A percentile compares a stretch with the other conserved stretches of the same genome.
Evolutionary conservation across 30 jellyfish, hydroid and myxozoan species (phyloP).

Genomic region (Aurelia sp.): DNA sequence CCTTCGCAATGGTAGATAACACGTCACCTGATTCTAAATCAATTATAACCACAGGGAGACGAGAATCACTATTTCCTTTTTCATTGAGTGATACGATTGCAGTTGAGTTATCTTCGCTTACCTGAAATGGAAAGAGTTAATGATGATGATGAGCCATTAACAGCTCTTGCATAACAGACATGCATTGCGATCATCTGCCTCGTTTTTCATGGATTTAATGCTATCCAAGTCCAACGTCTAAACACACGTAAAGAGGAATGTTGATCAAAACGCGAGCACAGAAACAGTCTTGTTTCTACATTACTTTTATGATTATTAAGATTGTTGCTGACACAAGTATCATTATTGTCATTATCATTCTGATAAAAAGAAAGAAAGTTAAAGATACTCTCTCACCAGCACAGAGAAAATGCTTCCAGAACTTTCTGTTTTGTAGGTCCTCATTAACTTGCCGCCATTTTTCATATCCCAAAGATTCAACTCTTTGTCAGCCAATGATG

Average conservation of each 20-base stretch:
- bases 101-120: conserved; percentile 54
- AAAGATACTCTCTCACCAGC: conserved; percentile 13
- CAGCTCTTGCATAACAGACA: too few species aligned
- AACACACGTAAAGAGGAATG: too few species aligned
- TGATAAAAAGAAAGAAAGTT: too few species aligned
- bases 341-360: too few species aligned
- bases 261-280: too few species aligned
- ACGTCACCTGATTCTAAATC: conserved; percentile 19
- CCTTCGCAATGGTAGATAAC: conserved; percentile 5
- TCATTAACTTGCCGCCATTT: conserved; percentile 34
- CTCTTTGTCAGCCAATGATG: conserved; percentile 24
- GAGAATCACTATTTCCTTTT: neutral
- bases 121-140: conserved; percentile 15
- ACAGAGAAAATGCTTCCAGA: conserved; percentile 4
- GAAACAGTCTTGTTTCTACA: too few species aligned
- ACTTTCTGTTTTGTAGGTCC: conserved; percentile 48
- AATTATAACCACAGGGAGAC: conserved; percentile 23
- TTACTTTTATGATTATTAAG: too few species aligned
- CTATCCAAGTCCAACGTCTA: too few species aligned
- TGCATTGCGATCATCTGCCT: too few species aligned
- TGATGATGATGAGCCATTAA: too few species aligned
- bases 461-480: conserved; percentile 63
- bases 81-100: conserved; percentile 27
- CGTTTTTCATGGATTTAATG: too few species aligned
- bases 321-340: too few species aligned